Base-by-base conservation (phyloP, 1,140 invertebrate species). In the Atta cephalotes region DNA sequence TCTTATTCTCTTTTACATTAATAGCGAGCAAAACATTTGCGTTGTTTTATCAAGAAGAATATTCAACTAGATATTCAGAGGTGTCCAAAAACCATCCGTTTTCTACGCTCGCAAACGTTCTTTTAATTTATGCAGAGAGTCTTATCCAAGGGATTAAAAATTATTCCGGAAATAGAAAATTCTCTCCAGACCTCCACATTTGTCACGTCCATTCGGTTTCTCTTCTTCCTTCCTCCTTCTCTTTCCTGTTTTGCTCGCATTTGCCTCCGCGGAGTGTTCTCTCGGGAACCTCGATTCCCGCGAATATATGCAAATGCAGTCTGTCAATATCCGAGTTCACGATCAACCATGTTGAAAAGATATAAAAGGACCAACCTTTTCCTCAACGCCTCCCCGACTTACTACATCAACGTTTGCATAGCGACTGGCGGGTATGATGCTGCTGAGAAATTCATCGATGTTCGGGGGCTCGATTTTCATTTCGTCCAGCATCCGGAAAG, bases 391-490 rank as follows among this genome's bases (percentile, higher is more conserved):
- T 51, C 51, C 5, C 35, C 62, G 66, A 79, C 74, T 87, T 89
- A 60, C 14, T 70, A 77, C 31, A 65, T 56, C 39, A 74, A 63
- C 62, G 62, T 87, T 87, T 84, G 45, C 88, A 14, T 12, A 74
- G 78, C 18, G 65, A 21, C 39, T 31, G 28, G 14, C 28, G 28
- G 21, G 31, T 49, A 45, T 56, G 82, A 53, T 25, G 35, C 65
- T 14, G 28, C 53, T 28, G n/a, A 87, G 88, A 84, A 70, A 87
- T 89, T 89, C 71, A 90, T 90, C 85, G 88, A 84, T 56, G n/a
- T 12, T 18, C 35, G 25, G 60, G 31, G 74, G 39, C n/a, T 78
- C 79, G 86, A 88, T 87, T 87, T 87, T 90, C 88, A 87, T 90
- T 72, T 87, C 63, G 66, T 35, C 53, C 53, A 31, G 56, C 58